phyloP scores from a whole-genome alignment of 2,113 vertebrate genomes.

The Rhabdomys dilectus region DNA sequence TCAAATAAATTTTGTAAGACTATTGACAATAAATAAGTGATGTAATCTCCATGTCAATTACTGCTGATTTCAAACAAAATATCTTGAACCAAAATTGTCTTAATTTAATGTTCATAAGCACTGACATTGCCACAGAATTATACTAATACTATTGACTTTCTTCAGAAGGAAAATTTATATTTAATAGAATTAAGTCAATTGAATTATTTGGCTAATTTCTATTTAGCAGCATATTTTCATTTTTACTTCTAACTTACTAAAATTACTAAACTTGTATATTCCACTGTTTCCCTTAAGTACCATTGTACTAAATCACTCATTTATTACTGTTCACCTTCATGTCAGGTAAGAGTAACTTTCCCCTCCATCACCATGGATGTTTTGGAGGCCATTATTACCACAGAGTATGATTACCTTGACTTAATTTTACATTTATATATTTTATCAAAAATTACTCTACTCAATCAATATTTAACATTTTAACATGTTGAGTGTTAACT shows the following conservation, averaged over 20 bases:
- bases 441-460: slow-evolving; percentile 22
- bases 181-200: background rate
- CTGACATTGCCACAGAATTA: background rate
- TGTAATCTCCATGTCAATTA: background rate
- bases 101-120: background rate
- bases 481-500: background rate
- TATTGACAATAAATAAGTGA: slow-evolving; percentile 34
- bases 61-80: slow-evolving; percentile 29
- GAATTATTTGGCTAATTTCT: background rate
- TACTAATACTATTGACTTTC: background rate
- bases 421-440: background rate
- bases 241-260: slow-evolving; percentile 46
- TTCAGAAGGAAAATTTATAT: background rate
- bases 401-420: background rate
- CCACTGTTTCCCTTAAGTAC: background rate
- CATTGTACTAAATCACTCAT: background rate
- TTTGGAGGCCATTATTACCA: background rate
- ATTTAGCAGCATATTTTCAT: background rate
- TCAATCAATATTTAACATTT: slow-evolving; percentile 26
- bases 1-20: background rate
- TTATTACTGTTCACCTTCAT: background rate
- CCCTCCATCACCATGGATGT: background rate
- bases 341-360: background rate
- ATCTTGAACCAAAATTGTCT: background rate
- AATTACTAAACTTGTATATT: background rate